phyloP scores from a whole-genome alignment of 2,888 invertebrate species.

The Cheilosia vulpina region DNA sequence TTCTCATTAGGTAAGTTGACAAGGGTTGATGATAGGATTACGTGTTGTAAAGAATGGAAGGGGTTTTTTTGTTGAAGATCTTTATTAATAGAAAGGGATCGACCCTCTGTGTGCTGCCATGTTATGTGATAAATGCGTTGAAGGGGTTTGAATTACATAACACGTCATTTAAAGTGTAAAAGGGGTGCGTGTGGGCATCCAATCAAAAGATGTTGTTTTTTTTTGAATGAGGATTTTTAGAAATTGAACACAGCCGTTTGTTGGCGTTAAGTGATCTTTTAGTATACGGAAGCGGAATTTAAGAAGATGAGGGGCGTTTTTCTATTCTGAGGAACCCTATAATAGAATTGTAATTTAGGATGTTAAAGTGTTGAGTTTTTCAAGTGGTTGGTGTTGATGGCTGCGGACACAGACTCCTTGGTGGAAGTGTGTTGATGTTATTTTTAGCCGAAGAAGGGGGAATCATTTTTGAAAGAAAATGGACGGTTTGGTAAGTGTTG shows the following conservation, averaged over 20 bases:
- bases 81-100: constrained; percentile 40
- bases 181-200: constrained; percentile 58
- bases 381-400: constrained; percentile 67
- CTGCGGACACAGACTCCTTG: constrained; percentile 1
- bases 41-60: constrained; percentile 32
- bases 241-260: constrained; percentile 55
- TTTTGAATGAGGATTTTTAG: constrained; percentile 29
- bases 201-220: constrained; percentile 59
- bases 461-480: constrained; percentile 13
- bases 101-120: constrained; percentile 22
- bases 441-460: constrained; percentile 16
- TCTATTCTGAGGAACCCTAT: constrained; percentile 49
- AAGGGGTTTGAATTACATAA: constrained; percentile 71
- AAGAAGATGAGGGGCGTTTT: constrained; percentile 47
- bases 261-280: constrained; percentile 60
- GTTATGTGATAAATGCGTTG: constrained; percentile 47
- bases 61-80: constrained; percentile 28
- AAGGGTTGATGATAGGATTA: constrained; percentile 71
- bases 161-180: constrained; percentile 37
- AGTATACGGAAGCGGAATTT: constrained; percentile 13
- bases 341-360: constrained; percentile 69
- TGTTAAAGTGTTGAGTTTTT: constrained; percentile 69
- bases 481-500: background rate
- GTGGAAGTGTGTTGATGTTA: constrained; percentile 32
- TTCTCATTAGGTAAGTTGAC: constrained; percentile 62